Base-by-base conservation (phyloP, 2,888 invertebrate species). In the Apamea crenata region DNA sequence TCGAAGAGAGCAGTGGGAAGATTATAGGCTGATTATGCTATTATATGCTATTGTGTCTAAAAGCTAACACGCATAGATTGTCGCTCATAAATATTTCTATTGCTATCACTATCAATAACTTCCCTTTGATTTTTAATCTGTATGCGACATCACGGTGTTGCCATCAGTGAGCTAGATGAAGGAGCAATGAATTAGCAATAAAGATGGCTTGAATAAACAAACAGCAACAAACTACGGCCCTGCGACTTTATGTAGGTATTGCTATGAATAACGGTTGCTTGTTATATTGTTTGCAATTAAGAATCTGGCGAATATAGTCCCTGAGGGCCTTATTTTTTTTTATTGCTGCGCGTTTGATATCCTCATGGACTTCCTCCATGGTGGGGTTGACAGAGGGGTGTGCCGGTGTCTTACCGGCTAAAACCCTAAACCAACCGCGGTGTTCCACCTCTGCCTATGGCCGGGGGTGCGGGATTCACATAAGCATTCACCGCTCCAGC, bases 131-230 rank as follows among this genome's bases (percentile, higher is more conserved):
- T 74, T 87, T 61, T 69, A 65, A 84, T 88, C 53, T 88, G 66
- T 87, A 87, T 87, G 87, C 89, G 70, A 67, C 63, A 66, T 63
- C 87, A 88, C 80, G 84, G 16, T 63, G 21, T 65, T 6, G 61
- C 59, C 29, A 63, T 70, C 68, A 70, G 50, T 70, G 63, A 77
- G 66, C 69, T 74, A 67, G 61, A 76, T 78, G 53, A 21, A 61
- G 73, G 68, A 77, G 66, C 61, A 75, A 53, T 40, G 29, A 40
- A 74, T 36, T 29, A 36, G n/a, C n/a, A 63, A 53, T 72, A 83
- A 71, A 74, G 25, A 18, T 40, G 47, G 10, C 65, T 65, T 56
- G 18, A 73, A 75, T 83, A 63, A 67, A 75, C 56, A 69, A 86
- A 72, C 21, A 53, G 14, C n/a, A 59, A 81, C 53, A 78, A 66